phyloP scores from a whole-genome alignment of 2,797 vertebrate genomes.

The Gallinago nigripennis region DNA sequence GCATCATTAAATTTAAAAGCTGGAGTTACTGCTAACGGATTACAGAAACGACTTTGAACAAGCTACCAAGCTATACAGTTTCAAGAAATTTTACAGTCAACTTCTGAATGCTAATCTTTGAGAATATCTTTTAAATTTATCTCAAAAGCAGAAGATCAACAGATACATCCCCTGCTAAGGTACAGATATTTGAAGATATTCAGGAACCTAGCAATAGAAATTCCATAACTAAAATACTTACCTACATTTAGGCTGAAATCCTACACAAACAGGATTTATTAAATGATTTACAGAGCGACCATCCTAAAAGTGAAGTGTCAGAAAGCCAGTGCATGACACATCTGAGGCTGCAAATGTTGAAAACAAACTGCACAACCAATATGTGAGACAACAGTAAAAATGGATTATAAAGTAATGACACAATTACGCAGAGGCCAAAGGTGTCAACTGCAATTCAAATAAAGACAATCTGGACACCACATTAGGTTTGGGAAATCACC shows the following conservation, averaged over 20 bases:
- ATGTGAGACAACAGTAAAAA: background rate
- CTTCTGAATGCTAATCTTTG: background rate
- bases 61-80: background rate
- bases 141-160: background rate
- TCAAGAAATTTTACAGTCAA: background rate
- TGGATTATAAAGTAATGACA: background rate
- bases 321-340: background rate
- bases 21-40: background rate
- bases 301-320: background rate
- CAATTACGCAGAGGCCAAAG: background rate
- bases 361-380: background rate
- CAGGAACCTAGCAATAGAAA: background rate
- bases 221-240: background rate
- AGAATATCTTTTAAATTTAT: background rate
- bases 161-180: rapidly evolving
- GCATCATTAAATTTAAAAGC: background rate
- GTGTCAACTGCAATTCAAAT: background rate
- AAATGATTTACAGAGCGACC: background rate
- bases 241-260: background rate
- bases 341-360: background rate
- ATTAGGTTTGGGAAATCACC: background rate
- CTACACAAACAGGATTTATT: background rate
- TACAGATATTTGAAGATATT: background rate
- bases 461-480: background rate
- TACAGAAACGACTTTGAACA: background rate